These are phyloP conservation scores for Tetramorium simillimum DNA, from an alignment of 1,140 invertebrate species.

Conservation along the genomic window DNA sequence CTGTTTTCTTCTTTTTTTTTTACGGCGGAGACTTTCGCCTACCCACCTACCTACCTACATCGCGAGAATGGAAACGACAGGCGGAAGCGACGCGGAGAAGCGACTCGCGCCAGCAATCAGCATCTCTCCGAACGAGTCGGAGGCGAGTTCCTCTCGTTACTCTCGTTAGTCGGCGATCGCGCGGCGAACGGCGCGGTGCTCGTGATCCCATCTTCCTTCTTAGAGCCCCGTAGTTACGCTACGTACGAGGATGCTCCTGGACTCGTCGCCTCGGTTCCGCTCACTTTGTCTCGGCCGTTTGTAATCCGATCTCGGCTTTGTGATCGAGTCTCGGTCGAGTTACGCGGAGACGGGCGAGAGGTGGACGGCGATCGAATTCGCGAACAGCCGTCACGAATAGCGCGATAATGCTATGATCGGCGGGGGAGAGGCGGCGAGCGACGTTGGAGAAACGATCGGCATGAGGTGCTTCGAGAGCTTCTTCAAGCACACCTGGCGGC, in stretches of 20 bases:
- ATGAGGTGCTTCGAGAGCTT: slow-evolving; percentile 81
- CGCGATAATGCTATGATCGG: slow-evolving; percentile 21
- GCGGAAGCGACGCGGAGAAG: slow-evolving; percentile 17
- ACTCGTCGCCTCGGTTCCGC: not conserved
- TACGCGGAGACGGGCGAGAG: not conserved
- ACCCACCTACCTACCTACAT: too few species aligned
- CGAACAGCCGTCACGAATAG: not conserved
- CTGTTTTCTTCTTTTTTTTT: too few species aligned
- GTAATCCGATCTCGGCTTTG: not conserved
- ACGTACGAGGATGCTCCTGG: not conserved
- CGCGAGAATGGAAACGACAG: not conserved
- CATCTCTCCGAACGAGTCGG: slow-evolving; percentile 7
- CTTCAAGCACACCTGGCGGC: slow-evolving; percentile 82
- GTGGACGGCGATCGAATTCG: not conserved
- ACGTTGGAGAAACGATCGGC: slow-evolving; percentile 14
- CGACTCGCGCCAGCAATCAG: slow-evolving; percentile 5
- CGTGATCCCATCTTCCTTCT: not conserved
- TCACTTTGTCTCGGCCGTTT: not conserved
- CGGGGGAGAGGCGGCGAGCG: not conserved
- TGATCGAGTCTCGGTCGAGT: slow-evolving; percentile 20
- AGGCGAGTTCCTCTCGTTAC: slow-evolving; percentile 20
- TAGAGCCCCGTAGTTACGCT: not conserved
- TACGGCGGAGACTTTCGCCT: too few species aligned
- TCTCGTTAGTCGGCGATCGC: slow-evolving; percentile 63
- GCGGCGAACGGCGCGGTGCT: slow-evolving; percentile 46